Percentiles rank a stretch among this genome's conserved stretches.
phyloP scores from a whole-genome alignment of 2,888 invertebrate genomes.

The Chrysotoxum bicinctum region DNA sequence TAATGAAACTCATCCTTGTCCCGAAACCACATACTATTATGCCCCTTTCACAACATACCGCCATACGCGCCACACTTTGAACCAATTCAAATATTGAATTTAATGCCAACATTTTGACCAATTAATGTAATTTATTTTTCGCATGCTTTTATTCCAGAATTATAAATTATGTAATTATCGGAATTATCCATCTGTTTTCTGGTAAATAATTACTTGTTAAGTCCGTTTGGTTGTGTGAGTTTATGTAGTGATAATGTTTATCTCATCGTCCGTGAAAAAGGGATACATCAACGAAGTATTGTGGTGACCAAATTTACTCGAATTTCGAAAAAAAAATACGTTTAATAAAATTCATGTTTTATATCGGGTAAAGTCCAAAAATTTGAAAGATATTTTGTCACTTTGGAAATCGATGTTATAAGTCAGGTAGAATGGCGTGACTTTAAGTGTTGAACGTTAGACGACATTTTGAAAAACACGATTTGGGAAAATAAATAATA shows the following conservation, averaged over 20 bases:
- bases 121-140: conserved; percentile 70
- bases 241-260: conserved; percentile 31
- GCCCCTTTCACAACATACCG: not conserved
- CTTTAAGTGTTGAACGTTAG: too few relatives aligned
- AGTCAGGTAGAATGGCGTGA: too few relatives aligned
- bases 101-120: conserved; percentile 68
- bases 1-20: not conserved
- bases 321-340: not conserved
- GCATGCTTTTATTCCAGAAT: conserved; percentile 60
- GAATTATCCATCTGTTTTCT: conserved; percentile 70
- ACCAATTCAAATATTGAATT: conserved; percentile 69
- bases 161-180: conserved; percentile 71
- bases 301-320: not conserved
- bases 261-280: not conserved
- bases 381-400: too few relatives aligned
- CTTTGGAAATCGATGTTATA: too few relatives aligned
- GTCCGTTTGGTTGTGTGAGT: conserved; percentile 18
- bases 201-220: conserved; percentile 70
- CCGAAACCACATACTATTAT: not conserved
- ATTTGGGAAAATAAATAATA: too few relatives aligned
- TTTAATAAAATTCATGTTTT: too few relatives aligned
- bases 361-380: too few relatives aligned
- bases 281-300: not conserved
- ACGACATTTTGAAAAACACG: too few relatives aligned
- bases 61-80: not conserved